These are phyloP conservation scores for Drosophila bipectinata DNA, from an alignment of 1,140 invertebrate genomes.

Conservation along the genomic window DNA sequence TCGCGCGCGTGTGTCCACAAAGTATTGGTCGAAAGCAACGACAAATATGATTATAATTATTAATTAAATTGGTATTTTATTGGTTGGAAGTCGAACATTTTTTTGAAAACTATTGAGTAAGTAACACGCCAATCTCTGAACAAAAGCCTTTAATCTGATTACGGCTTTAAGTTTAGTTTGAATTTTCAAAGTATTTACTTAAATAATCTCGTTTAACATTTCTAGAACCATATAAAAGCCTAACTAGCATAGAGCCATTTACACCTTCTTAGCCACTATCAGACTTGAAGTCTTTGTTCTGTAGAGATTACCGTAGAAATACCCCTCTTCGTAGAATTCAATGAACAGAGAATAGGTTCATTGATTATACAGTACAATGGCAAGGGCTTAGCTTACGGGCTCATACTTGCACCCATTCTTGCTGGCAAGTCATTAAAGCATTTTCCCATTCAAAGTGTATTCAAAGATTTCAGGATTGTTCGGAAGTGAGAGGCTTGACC, in stretches of 20 bases:
- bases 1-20: conserved; percentile 30
- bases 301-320: neutral
- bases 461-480: conserved; percentile 35
- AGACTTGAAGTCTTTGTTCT: conserved; percentile 13
- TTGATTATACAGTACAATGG: conserved; percentile 12
- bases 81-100: neutral
- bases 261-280: neutral
- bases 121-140: neutral
- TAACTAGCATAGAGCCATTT: neutral
- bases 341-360: conserved; percentile 18
- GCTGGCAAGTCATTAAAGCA: conserved; percentile 24
- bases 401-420: conserved; percentile 22
- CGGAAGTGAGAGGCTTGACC: conserved; percentile 15
- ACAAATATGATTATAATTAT: conserved; percentile 45
- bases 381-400: neutral
- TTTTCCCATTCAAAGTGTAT: conserved; percentile 21
- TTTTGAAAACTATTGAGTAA: neutral
- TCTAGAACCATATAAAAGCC: neutral
- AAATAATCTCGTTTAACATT: too few species aligned
- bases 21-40: conserved; percentile 26
- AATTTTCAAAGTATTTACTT: too few species aligned
- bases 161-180: too few species aligned
- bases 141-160: too few species aligned
- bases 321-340: neutral
- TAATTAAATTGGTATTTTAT: conserved; percentile 38